phyloP scores from a whole-genome alignment of 2,888 invertebrate species.

The Mesoligia furuncula region DNA sequence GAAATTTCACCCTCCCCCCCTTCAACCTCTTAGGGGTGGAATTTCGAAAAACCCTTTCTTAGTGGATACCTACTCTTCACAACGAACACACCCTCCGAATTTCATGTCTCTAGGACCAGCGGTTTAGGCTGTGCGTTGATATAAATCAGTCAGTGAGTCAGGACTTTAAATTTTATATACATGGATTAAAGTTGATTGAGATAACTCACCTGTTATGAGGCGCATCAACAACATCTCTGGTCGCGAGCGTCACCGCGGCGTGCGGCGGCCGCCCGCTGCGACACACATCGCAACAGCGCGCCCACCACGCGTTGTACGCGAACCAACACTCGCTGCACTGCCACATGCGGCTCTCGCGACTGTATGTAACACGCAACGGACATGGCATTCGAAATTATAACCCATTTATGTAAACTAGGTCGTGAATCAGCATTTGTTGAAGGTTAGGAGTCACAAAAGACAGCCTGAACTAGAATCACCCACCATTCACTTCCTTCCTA shows the following conservation, averaged over 20 bases:
- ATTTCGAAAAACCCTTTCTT: no score
- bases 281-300: constrained; percentile 95
- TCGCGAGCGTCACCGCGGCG: constrained; percentile 93
- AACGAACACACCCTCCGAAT: no score
- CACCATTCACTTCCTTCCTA: neutral
- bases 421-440: constrained; percentile 16
- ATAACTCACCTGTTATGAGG: constrained; percentile 55
- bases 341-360: constrained; percentile 93
- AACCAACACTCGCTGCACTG: constrained; percentile 97
- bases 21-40: no score
- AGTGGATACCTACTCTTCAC: no score
- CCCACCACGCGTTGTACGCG: constrained; percentile 95
- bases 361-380: constrained; percentile 46
- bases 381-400: neutral
- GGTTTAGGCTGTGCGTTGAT: no score
- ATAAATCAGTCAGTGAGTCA: no score
- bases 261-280: constrained; percentile 93
- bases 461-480: neutral
- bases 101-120: no score
- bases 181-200: no score
- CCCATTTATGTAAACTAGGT: neutral
- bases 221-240: constrained; percentile 67
- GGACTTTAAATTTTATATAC: no score
- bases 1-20: no score
- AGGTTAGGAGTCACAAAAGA: constrained; percentile 20